phyloP scores from a whole-genome alignment of 2,888 invertebrate species.

The Megalurothrips usitatus region DNA sequence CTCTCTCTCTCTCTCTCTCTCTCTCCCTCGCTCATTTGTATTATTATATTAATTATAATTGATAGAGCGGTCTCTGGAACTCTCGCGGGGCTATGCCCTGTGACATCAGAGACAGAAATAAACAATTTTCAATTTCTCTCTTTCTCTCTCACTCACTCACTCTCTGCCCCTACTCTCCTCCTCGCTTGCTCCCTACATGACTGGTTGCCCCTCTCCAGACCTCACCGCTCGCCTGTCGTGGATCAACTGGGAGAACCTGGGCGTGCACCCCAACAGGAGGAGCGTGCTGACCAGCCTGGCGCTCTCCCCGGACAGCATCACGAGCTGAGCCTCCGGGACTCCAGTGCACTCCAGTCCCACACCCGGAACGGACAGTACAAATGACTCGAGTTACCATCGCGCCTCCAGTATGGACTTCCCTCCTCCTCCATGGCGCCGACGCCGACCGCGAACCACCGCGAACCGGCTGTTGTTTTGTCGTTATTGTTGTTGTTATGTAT shows the following conservation, averaged over 20 bases:
- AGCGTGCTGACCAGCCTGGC: constrained; percentile 61
- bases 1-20: constrained; percentile 33
- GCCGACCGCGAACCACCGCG: too few relatives aligned
- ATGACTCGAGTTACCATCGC: too few relatives aligned
- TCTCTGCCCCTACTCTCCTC: constrained; percentile 31
- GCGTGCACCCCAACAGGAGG: constrained; percentile 83
- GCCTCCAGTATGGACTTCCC: too few relatives aligned
- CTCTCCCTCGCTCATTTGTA: constrained; percentile 32
- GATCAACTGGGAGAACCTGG: constrained; percentile 99
- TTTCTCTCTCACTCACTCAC: too few relatives aligned
- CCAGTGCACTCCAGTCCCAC: not conserved
- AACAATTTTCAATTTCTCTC: constrained; percentile 28
- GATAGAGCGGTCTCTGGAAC: too few relatives aligned
- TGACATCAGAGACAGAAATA: too few relatives aligned
- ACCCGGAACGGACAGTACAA: not conserved
- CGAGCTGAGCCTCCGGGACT: not conserved
- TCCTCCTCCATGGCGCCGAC: too few relatives aligned
- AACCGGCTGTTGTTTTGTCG: too few relatives aligned
- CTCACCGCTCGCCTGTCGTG: constrained; percentile 93
- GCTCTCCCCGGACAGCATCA: not conserved
- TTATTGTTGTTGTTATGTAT: too few relatives aligned
- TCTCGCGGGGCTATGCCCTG: too few relatives aligned
- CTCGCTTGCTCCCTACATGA: constrained; percentile 29
- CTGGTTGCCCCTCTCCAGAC: constrained; percentile 56
- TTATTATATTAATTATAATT: constrained; percentile 10